Conservation (phyloP, 2,888 invertebrate genomes). For the Dastarcus helophoroides region DNA sequence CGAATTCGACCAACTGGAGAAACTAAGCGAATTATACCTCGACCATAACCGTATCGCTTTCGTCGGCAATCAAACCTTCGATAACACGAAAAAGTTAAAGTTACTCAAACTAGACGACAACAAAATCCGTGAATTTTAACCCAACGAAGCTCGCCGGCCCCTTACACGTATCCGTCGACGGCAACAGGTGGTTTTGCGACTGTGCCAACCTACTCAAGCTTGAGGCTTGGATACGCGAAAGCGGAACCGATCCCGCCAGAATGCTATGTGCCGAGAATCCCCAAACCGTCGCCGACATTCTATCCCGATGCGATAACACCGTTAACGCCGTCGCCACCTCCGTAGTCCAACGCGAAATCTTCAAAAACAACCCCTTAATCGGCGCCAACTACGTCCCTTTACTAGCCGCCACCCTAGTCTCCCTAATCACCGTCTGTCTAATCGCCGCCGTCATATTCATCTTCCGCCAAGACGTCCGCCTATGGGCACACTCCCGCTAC, state of each 20-base stretch:
- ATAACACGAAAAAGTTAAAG: conserved; percentile 57
- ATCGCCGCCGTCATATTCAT: conserved; percentile 58
- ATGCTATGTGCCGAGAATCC: conserved; percentile 50
- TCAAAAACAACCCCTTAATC: conserved; percentile 52
- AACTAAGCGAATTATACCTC: conserved; percentile 63
- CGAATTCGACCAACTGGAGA: conserved; percentile 66
- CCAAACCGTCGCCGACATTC: conserved; percentile 43
- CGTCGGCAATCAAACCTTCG: conserved; percentile 67
- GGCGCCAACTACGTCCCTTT: conserved; percentile 65
- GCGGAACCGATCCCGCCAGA: conserved; percentile 55
- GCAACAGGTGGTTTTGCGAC: conserved; percentile 77
- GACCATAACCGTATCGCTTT: conserved; percentile 62
- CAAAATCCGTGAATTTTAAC: conserved; percentile 63
- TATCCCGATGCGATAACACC: conserved; percentile 51
- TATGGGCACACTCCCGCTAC: conserved; percentile 71
- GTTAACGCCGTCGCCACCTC: conserved; percentile 54
- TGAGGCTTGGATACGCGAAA: conserved; percentile 58
- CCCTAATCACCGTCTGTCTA: conserved; percentile 56
- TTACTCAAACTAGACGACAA: conserved; percentile 67
- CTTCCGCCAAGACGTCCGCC: conserved; percentile 63
- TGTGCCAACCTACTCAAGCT: conserved; percentile 59
- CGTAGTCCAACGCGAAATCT: conserved; percentile 38
- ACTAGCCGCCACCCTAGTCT: conserved; percentile 58
- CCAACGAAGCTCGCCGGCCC: conserved; percentile 42
- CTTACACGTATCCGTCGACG: conserved; percentile 59